Base-by-base conservation (phyloP, 2,797 vertebrate species). In the Mastacembelus armatus region DNA sequence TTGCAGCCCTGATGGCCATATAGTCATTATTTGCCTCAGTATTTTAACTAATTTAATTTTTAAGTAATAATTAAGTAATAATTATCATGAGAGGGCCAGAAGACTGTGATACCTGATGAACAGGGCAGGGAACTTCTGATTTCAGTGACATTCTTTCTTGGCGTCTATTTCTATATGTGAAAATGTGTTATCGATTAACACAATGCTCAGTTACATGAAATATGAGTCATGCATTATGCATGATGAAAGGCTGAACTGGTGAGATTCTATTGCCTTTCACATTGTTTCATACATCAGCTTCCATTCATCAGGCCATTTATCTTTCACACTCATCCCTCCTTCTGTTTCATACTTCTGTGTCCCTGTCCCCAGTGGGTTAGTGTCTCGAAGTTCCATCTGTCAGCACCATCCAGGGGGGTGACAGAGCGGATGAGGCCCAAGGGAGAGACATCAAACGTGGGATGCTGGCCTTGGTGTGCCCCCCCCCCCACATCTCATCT, bases 371-470 rank as follows among this genome's bases (percentile, higher is more conserved):
- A 38, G 65, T 65, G 89, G 81, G 65, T 78, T 69, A 42, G 70
- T 83, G 86, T 88, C 86, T 88, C 80, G 51, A 88, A 86, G 85
- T 83, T 89, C 86, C 88, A 87, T 91, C 90, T 90, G 88, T 92
- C 89, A 90, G 84, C 88, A 33, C 83, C 61, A 48, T 85, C 81
- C 77, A 32, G 73, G 71, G 75, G 62, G 83, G 82, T 82, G 85
- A 90, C 86, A 84, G 88, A 81, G 85, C 44, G 82, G 80, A 90
- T 85, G 82, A 90, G 90, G 84, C 89, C 88, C 85, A 61, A 42
- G 89, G 90, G 90, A 90, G 75, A 77, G 85, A 90, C 91, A 90
- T 92, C 89, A 91, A 92, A 92, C 83, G 66, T 80, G 85, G 84
- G 89, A 88, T 83, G 85, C 76, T 89, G 86, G 85, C 85, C 88